Evolutionary conservation across 2,113 vertebrate species (phyloP), one percentile per base, ranked within the genome.

Genomic region (Struthidea cinerea): DNA sequence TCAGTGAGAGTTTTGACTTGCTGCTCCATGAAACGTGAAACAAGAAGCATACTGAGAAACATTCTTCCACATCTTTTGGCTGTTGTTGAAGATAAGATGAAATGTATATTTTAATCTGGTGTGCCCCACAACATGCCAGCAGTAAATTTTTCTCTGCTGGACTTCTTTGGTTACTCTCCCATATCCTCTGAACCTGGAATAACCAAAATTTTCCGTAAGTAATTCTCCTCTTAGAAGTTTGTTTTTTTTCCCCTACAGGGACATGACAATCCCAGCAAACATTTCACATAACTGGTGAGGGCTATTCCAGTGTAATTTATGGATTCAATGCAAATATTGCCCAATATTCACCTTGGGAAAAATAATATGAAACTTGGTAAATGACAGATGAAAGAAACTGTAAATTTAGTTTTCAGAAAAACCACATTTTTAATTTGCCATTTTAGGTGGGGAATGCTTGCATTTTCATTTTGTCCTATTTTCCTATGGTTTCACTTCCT

Each of bases 141-240:
- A 84, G 21, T 16, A 32, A 11, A 26, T 56, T 73, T 87, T 93
- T 52, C 13, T 55, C 50, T 80, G 23, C 12, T 82, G 19, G 9
- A 60, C 6, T 86, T 64, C 27, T 35, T 50, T 44, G 32, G 7
- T 27, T 65, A 17, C 56, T 79, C 4, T 52, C 7, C 32, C 7
- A 26, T 35, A 53, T 26, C 17, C 19, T 56, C 50, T 86, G 22
- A 93, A 73, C 9, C 11, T n/a, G 18, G 5, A n/a, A 35, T 16
- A 75, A 55, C 1, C 0, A 16, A 55, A 73, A 1, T 41, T 73
- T 68, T 65, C 11, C 0, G 0, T 14, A 57, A 46, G 41, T 22
- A 81, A 44, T 65, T 39, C 0, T 3, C 23, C 9, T 60, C 23
- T 56, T 32, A 64, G 16, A 60, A 76, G 11, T 10, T 79, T 77